Conservation (phyloP, 2,888 invertebrate species). For the Willowsia nigromaculata region DNA sequence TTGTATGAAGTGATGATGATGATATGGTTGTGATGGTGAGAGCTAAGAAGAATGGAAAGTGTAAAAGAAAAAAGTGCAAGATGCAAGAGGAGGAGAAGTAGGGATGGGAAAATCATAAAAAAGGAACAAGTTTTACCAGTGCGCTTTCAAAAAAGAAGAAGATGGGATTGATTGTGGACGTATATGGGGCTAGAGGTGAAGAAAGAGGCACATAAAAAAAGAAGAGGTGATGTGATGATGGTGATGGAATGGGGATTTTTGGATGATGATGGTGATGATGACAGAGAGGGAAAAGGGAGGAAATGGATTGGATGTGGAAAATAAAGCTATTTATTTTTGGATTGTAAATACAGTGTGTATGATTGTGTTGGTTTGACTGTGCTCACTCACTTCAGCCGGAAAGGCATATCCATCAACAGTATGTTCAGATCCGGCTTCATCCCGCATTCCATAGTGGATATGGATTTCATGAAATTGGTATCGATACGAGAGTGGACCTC, state of each 20-base stretch:
- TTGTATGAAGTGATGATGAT: not conserved
- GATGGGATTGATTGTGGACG: slow-evolving; percentile 39
- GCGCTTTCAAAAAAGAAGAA: not conserved
- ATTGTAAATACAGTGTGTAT: not conserved
- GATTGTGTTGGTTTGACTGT: not conserved
- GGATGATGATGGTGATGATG: slow-evolving; percentile 39
- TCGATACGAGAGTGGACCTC: slow-evolving; percentile 96
- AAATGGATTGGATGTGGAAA: slow-evolving; percentile 60
- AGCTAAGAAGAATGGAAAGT: not conserved
- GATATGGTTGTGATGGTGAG: not conserved
- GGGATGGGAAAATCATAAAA: not conserved
- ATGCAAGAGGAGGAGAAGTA: not conserved
- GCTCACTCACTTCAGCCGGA: slow-evolving; percentile 93
- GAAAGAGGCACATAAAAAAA: not conserved
- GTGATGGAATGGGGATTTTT: slow-evolving; percentile 10
- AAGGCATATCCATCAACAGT: slow-evolving; percentile 97
- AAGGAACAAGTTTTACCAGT: slow-evolving; percentile 7
- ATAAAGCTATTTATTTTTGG: slow-evolving; percentile 28
- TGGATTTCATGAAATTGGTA: slow-evolving; percentile 97
- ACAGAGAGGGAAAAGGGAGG: slow-evolving; percentile 26
- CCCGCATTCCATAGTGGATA: slow-evolving; percentile 94
- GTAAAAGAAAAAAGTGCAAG: not conserved
- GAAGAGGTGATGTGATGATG: not conserved
- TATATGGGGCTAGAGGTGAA: not conserved
- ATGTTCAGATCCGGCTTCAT: slow-evolving; percentile 97